phyloP scores from a whole-genome alignment of 2,113 vertebrate species.

The Pangasianodon hypophthalmus region DNA sequence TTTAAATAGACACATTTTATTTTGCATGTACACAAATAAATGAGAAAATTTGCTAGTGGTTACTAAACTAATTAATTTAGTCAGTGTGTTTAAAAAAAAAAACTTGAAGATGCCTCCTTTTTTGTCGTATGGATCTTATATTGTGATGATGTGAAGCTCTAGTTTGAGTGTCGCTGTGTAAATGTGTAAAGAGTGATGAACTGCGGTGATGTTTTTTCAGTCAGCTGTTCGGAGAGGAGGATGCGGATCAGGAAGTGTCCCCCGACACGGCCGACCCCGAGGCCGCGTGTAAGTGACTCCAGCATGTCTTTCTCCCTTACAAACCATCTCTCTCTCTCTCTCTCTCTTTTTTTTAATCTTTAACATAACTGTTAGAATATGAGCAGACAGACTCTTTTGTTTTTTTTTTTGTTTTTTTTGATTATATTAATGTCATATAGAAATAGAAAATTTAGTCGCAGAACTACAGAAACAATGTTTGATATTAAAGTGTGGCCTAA shows the following conservation, averaged over 20 bases:
- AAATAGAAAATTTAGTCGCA: neutral
- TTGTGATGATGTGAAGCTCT: too few species aligned
- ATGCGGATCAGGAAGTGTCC: conserved; percentile 97
- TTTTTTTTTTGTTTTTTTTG: neutral
- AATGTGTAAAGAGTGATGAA: neutral
- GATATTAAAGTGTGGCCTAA: neutral
- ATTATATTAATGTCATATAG: neutral
- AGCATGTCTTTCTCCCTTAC: neutral
- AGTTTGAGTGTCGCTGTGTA: neutral
- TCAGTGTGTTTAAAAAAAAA: neutral
- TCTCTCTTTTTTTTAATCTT: neutral
- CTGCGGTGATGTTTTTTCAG: conserved; percentile 63
- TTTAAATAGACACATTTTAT: too few species aligned
- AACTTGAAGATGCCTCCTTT: neutral
- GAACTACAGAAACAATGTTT: neutral
- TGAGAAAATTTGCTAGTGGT: too few species aligned
- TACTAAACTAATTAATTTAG: too few species aligned
- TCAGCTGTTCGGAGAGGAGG: conserved; percentile 97
- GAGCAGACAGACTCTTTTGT: neutral
- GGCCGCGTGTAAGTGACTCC: conserved; percentile 85
- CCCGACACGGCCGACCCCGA: conserved; percentile 97
- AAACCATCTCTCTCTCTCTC: too few species aligned
- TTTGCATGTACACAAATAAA: neutral
- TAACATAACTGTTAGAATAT: neutral
- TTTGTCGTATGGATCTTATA: neutral